Evolutionary conservation across 2,797 vertebrate genomes (phyloP).

Genomic region (Poeciliopsis gracilis): DNA sequence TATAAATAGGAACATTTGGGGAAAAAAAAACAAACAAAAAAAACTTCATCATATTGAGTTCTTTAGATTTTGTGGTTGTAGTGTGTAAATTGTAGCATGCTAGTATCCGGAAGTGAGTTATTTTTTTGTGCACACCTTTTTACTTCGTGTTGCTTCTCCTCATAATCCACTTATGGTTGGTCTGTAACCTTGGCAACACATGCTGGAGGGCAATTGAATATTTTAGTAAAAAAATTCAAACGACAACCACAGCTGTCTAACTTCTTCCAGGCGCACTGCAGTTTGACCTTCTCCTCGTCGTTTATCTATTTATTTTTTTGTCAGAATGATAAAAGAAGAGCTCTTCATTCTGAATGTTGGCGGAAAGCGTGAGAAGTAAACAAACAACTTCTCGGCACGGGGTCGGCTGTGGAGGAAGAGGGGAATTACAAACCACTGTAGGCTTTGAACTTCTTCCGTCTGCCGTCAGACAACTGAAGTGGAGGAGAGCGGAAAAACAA

Average conservation of each 20-base stretch:
- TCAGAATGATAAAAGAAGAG: slow-evolving; percentile 38
- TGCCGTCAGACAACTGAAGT: slow-evolving; percentile 31
- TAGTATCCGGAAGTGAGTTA: not conserved
- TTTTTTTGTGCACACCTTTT: slow-evolving; percentile 20
- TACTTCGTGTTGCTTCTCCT: slow-evolving; percentile 53
- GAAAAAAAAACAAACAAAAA: no score
- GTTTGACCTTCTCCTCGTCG: slow-evolving; percentile 43
- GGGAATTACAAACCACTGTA: slow-evolving; percentile 11
- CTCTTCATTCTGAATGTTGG: slow-evolving; percentile 27
- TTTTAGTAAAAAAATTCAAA: slow-evolving; percentile 36
- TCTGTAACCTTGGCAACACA: slow-evolving; percentile 74
- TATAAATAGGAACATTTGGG: not conserved
- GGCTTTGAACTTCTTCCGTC: slow-evolving; percentile 44
- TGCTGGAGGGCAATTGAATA: slow-evolving; percentile 14
- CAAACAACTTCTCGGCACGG: slow-evolving; percentile 5
- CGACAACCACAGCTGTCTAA: slow-evolving; percentile 10
- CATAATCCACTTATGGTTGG: slow-evolving; percentile 62
- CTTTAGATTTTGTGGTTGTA: not conserved
- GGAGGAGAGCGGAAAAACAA: slow-evolving; percentile 31
- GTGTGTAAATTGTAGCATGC: not conserved
- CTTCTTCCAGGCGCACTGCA: slow-evolving; percentile 7
- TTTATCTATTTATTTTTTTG: not conserved
- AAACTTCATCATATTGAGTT: not conserved
- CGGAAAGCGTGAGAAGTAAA: slow-evolving; percentile 18
- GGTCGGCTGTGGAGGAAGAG: not conserved